These are phyloP conservation scores for Loris lydekkerianus DNA, from an alignment of 2,797 vertebrate genomes.

Conservation along the genomic window DNA sequence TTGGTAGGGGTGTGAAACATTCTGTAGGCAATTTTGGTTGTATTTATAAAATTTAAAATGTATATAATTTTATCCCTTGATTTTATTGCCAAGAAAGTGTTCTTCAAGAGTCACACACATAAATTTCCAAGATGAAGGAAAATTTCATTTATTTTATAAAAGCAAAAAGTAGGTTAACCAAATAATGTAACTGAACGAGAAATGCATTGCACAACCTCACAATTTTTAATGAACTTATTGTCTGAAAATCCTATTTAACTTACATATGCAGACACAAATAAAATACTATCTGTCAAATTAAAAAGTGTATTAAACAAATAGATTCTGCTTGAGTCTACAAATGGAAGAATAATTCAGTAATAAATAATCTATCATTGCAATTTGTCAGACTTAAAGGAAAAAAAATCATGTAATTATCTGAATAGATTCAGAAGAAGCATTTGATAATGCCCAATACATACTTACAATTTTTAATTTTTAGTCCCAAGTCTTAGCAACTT, in stretches of 20 bases:
- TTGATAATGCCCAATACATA: not conserved
- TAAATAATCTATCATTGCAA: not conserved
- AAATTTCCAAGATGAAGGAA: not conserved
- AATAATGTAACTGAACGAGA: not conserved
- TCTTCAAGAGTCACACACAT: not conserved
- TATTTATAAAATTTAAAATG: not conserved
- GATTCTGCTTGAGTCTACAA: conserved; percentile 13
- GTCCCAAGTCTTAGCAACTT: not conserved
- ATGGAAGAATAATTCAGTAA: not conserved
- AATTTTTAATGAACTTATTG: not conserved
- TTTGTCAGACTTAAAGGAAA: not conserved
- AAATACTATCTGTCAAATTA: not conserved
- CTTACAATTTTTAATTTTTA: not conserved
- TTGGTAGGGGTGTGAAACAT: not conserved
- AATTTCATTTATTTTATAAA: conserved; percentile 19
- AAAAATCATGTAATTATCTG: not conserved
- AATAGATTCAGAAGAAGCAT: not conserved
- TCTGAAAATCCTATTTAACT: not conserved
- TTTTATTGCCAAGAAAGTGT: conserved; percentile 2
- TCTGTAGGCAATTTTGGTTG: not conserved
- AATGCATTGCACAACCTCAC: not conserved
- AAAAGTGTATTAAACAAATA: not conserved
- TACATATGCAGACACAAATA: not conserved
- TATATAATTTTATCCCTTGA: not conserved
- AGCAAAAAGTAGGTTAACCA: not conserved